These are phyloP conservation scores for Xenops minutus DNA, from an alignment of 2,797 vertebrate genomes.

Conservation along the genomic window DNA sequence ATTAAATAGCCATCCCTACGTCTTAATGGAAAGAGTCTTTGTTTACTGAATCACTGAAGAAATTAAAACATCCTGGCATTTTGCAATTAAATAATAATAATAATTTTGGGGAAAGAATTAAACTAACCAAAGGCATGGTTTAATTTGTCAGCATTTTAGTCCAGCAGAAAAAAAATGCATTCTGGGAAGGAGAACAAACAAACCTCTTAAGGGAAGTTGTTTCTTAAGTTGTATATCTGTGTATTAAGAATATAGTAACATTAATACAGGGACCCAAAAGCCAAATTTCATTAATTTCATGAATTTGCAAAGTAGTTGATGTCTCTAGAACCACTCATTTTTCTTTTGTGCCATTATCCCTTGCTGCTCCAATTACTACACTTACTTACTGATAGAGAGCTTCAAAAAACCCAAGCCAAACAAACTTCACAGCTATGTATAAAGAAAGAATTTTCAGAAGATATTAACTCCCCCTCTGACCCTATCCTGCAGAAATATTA, in stretches of 20 bases:
- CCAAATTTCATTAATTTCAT: background rate
- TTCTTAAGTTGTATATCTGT: background rate
- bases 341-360: background rate
- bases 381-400: background rate
- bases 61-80: background rate
- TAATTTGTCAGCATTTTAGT: conserved; percentile 1
- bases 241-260: background rate
- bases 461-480: background rate
- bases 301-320: background rate
- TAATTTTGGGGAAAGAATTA: background rate
- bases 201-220: background rate
- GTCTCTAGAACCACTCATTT: background rate
- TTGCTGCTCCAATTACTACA: background rate
- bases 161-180: background rate
- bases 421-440: background rate
- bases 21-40: background rate
- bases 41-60: background rate
- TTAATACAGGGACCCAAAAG: background rate
- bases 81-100: background rate
- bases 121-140: background rate
- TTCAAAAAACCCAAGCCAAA: background rate
- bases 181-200: background rate
- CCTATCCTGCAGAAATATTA: background rate
- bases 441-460: conserved; percentile 49
- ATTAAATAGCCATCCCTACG: background rate